phyloP scores from a whole-genome alignment of 2,113 vertebrate genomes.

The Dermatemys mawii region DNA sequence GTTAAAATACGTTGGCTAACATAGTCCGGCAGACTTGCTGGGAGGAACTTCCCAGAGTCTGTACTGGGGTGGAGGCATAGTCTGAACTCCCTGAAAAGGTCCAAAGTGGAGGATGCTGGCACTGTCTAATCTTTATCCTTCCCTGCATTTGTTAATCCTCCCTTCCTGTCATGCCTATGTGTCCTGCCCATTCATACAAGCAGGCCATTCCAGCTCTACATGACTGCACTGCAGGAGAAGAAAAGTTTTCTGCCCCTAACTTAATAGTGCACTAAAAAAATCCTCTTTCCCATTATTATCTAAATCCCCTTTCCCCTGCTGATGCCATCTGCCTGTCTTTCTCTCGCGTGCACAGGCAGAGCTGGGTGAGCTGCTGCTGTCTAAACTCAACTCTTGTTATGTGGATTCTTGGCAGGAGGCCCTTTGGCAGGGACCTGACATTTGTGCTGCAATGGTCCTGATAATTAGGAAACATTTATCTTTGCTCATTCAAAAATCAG shows the following conservation, averaged over 20 bases:
- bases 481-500: background rate
- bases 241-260: background rate
- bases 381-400: background rate
- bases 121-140: background rate
- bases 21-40: background rate
- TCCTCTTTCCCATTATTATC: background rate
- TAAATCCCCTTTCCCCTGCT: background rate
- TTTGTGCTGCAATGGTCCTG: background rate
- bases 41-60: background rate
- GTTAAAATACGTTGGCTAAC: background rate
- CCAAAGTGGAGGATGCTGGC: background rate
- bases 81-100: background rate
- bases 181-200: background rate
- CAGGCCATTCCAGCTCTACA: background rate
- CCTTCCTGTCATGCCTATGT: background rate
- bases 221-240: accelerated
- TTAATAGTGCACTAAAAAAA: accelerated
- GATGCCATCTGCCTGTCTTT: background rate
- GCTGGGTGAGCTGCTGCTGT: background rate
- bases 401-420: background rate
- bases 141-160: accelerated
- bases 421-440: too few relatives aligned
- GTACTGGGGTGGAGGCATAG: background rate
- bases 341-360: background rate
- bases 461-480: background rate